Conservation (phyloP, 2,888 invertebrate species). For the Crocallis elinguaria region DNA sequence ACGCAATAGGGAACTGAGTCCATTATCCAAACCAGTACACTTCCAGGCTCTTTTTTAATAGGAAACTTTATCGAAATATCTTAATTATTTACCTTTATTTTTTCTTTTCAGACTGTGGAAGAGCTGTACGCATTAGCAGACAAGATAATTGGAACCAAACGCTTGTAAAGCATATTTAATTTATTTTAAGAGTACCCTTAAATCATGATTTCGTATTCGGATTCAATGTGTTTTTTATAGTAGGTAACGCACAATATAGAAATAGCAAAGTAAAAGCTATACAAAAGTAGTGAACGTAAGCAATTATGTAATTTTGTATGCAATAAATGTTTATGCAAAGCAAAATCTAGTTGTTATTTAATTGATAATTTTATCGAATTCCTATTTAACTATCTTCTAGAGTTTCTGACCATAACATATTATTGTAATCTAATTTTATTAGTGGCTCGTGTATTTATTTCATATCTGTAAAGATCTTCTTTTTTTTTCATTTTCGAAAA, state of each 20-base stretch:
- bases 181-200: constrained; percentile 33
- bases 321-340: constrained; percentile 48
- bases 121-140: constrained; percentile 88
- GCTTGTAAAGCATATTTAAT: constrained; percentile 49
- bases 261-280: constrained; percentile 48
- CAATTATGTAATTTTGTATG: constrained; percentile 55
- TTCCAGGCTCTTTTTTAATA: background rate
- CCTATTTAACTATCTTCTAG: no score
- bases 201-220: constrained; percentile 33
- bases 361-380: background rate
- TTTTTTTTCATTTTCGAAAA: no score
- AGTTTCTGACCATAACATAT: no score
- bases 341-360: background rate
- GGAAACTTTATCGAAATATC: no score
- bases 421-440: no score
- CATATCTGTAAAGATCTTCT: no score
- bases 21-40: no score
- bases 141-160: constrained; percentile 85
- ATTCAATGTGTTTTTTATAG: constrained; percentile 27
- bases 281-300: constrained; percentile 52
- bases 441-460: no score
- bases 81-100: constrained; percentile 8
- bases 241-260: constrained; percentile 29
- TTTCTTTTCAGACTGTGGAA: constrained; percentile 86
- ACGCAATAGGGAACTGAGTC: no score